Conservation (phyloP, 2,888 invertebrate genomes). For the Cryptosula pallasiana region DNA sequence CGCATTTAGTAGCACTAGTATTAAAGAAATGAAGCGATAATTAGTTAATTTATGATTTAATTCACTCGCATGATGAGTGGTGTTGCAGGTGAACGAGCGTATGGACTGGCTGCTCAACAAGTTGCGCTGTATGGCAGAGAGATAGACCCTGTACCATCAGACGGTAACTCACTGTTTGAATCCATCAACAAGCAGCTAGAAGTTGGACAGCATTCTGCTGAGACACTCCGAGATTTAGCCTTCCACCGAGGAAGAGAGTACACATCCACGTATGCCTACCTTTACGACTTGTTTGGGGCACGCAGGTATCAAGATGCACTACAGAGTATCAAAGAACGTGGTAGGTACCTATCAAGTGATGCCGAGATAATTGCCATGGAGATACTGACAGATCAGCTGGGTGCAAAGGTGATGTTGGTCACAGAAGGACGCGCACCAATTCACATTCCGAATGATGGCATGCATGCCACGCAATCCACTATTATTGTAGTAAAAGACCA, state of each 20-base stretch:
- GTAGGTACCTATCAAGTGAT: neutral
- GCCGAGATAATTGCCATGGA: neutral
- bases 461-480: neutral
- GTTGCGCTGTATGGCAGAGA: neutral
- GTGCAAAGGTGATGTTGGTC: neutral
- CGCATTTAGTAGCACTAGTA: no score
- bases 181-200: neutral
- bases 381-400: neutral
- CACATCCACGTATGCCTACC: neutral
- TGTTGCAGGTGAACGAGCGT: no score
- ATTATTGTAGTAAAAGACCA: neutral
- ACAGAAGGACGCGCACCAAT: neutral
- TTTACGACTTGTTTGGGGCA: neutral
- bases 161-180: neutral
- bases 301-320: neutral
- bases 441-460: neutral
- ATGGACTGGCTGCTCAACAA: neutral
- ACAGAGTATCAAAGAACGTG: neutral
- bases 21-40: no score
- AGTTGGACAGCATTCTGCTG: neutral
- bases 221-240: neutral
- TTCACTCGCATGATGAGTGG: no score
- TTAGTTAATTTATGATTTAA: no score
- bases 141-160: neutral
- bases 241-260: neutral